These are phyloP conservation scores for Girardinichthys multiradiatus DNA, from an alignment of 2,113 vertebrate genomes.

Conservation along the genomic window DNA sequence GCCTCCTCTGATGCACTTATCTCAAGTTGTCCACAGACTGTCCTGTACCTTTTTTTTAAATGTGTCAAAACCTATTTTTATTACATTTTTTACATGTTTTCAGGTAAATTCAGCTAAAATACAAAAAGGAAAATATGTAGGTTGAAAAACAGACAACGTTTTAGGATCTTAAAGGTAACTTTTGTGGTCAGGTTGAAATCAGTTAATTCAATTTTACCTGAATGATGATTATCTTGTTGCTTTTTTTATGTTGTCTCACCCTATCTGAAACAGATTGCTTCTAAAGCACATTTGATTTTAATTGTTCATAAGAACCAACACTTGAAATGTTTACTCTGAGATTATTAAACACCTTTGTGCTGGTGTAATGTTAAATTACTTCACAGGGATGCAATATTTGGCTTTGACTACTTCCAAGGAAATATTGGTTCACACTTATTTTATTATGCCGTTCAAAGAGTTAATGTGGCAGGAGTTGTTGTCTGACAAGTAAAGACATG, in stretches of 20 bases:
- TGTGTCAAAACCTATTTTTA: too few species aligned
- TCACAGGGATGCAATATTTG: not conserved
- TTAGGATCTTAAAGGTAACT: not conserved
- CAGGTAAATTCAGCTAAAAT: too few species aligned
- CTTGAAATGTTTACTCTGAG: not conserved
- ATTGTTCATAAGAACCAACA: not conserved
- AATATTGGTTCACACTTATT: not conserved
- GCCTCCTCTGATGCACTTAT: too few species aligned
- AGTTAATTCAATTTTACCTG: not conserved
- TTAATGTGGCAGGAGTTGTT: conserved; percentile 3
- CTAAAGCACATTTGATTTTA: too few species aligned
- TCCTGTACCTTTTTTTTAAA: too few species aligned
- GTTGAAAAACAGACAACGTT: not conserved
- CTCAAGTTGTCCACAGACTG: too few species aligned
- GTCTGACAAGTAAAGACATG: conserved; percentile 68
- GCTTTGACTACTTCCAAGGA: not conserved
- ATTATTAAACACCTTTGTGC: not conserved
- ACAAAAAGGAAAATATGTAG: not conserved
- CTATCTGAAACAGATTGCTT: too few species aligned
- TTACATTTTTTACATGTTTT: too few species aligned
- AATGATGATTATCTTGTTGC: too few species aligned
- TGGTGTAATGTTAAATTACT: not conserved
- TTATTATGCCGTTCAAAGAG: not conserved
- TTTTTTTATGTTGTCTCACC: too few species aligned
- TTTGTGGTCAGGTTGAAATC: not conserved